phyloP scores from a whole-genome alignment of 2,888 invertebrate genomes.

The Chrysolina oricalcia region DNA sequence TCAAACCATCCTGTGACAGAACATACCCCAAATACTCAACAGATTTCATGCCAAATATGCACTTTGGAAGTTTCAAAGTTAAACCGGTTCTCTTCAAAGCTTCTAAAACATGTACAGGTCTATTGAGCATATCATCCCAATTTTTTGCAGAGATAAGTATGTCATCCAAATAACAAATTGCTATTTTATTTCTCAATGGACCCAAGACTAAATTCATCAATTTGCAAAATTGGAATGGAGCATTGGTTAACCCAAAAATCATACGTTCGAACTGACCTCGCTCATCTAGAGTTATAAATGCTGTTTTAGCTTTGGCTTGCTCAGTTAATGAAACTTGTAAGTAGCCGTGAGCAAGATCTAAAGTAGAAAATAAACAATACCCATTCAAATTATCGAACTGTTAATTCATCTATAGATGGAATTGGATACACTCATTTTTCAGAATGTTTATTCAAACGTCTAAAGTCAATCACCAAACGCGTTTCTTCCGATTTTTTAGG shows the following conservation, averaged over 20 bases:
- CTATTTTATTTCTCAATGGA: slow-evolving; percentile 34
- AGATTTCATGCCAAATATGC: slow-evolving; percentile 50
- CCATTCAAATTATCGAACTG: background rate
- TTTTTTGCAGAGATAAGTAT: too few species aligned
- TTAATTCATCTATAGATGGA: too few species aligned
- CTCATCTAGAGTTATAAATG: too few species aligned
- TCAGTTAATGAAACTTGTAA: background rate
- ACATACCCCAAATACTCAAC: slow-evolving; percentile 45
- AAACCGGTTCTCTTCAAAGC: slow-evolving; percentile 55
- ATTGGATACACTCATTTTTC: too few species aligned
- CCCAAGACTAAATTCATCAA: slow-evolving; percentile 42
- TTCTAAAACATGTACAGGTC: slow-evolving; percentile 56
- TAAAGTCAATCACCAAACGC: too few species aligned
- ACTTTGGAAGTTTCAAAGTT: slow-evolving; percentile 63
- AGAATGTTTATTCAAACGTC: too few species aligned
- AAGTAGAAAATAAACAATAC: background rate
- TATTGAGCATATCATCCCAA: slow-evolving; percentile 50
- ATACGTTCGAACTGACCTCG: slow-evolving; percentile 41
- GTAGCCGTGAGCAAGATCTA: slow-evolving; percentile 2
- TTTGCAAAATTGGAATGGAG: slow-evolving; percentile 42
- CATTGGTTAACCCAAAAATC: slow-evolving; percentile 45
- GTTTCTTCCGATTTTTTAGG: too few species aligned
- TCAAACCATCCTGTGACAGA: slow-evolving; percentile 34
- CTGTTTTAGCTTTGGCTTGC: background rate
- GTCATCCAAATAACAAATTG: slow-evolving; percentile 39